Conservation (phyloP, 2,113 vertebrate species). For the Nothocercus nigrocapillus region DNA sequence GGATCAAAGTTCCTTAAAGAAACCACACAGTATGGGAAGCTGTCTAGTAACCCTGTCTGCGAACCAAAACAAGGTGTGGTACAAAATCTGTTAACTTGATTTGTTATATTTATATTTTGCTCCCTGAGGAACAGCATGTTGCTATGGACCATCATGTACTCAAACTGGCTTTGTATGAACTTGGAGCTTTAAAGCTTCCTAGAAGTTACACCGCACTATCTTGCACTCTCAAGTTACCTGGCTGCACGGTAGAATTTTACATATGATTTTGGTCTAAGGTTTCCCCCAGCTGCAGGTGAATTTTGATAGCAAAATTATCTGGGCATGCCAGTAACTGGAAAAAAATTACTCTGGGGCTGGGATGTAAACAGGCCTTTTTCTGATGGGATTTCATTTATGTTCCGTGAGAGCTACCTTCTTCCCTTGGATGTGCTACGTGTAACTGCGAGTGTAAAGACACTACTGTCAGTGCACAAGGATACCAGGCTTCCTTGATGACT, state of each 20-base stretch:
- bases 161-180: constrained; percentile 60
- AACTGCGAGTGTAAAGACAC: background rate
- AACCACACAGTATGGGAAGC: background rate
- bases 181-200: constrained; percentile 49
- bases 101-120: constrained; percentile 60
- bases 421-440: background rate
- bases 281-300: constrained; percentile 11
- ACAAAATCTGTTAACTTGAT: constrained; percentile 54
- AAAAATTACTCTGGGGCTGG: background rate
- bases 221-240: constrained; percentile 57
- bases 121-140: constrained; percentile 61
- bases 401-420: background rate
- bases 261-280: constrained; percentile 56
- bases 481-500: background rate
- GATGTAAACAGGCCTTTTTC: constrained; percentile 4
- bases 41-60: constrained; percentile 45
- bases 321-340: background rate
- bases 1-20: background rate
- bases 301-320: constrained; percentile 27
- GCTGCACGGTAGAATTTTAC: constrained; percentile 44
- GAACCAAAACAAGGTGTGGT: constrained; percentile 55
- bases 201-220: constrained; percentile 59
- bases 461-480: background rate
- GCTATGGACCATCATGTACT: constrained; percentile 44
- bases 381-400: constrained; percentile 17